These are phyloP conservation scores for Cephonodes hylas DNA, from an alignment of 2,888 invertebrate species.

Conservation along the genomic window DNA sequence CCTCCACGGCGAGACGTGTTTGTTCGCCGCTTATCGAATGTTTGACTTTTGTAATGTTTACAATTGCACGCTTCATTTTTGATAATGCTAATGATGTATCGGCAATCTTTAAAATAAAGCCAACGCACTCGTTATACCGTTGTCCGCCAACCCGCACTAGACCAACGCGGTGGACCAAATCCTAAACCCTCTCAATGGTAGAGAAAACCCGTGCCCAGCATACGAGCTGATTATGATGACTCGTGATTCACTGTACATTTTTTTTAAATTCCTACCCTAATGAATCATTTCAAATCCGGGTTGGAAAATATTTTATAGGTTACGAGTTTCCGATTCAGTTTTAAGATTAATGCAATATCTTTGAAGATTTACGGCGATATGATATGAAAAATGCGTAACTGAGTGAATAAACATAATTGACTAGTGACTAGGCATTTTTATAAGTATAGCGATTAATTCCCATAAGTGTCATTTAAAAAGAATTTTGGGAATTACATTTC, in stretches of 20 bases:
- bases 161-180: too few relatives aligned
- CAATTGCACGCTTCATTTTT: slow-evolving; percentile 43
- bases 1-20: slow-evolving; percentile 51
- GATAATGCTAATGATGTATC: slow-evolving; percentile 46
- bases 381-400: neutral
- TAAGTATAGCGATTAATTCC: neutral
- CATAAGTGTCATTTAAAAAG: neutral
- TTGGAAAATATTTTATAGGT: neutral
- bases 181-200: too few relatives aligned
- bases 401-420: neutral
- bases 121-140: neutral
- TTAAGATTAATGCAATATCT: neutral
- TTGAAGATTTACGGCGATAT: neutral
- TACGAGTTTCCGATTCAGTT: neutral
- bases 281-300: neutral
- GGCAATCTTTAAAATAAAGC: slow-evolving; percentile 29
- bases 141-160: too few relatives aligned
- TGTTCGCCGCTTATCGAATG: slow-evolving; percentile 55
- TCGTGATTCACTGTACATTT: neutral
- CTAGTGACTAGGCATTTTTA: neutral
- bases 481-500: neutral
- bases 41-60: slow-evolving; percentile 59
- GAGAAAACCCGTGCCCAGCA: too few relatives aligned
- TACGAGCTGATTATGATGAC: too few relatives aligned
- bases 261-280: neutral